Evolutionary conservation across 2,888 invertebrate genomes (phyloP).

Genomic region (Eupeodes latifasciatus): DNA sequence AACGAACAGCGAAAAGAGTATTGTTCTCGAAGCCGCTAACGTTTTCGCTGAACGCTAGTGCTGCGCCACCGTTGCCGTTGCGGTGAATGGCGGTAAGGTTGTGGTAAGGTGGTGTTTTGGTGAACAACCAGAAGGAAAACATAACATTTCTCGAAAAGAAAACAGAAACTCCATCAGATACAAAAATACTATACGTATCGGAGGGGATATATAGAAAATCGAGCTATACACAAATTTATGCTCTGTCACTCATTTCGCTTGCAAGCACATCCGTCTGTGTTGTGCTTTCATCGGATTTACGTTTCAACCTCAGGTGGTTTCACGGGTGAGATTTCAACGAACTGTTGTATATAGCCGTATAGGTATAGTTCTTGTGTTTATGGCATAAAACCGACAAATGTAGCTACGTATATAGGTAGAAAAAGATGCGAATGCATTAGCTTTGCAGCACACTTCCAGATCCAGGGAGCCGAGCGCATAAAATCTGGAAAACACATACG

Average conservation of each 20-base stretch:
- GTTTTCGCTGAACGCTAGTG: conserved; percentile 33
- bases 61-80: background rate
- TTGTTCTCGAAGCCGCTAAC: conserved; percentile 62
- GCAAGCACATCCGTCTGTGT: conserved; percentile 70
- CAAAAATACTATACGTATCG: conserved; percentile 32
- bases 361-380: background rate
- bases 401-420: background rate
- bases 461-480: conserved; percentile 33
- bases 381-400: background rate
- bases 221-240: conserved; percentile 68
- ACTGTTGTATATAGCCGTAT: background rate
- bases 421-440: conserved; percentile 6
- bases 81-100: conserved; percentile 16
- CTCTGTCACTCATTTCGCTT: conserved; percentile 73
- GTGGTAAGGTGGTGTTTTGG: conserved; percentile 8
- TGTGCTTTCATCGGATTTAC: conserved; percentile 63
- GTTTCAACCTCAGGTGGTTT: conserved; percentile 77
- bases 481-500: conserved; percentile 45
- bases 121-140: conserved; percentile 55
- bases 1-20: conserved; percentile 51
- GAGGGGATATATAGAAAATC: conserved; percentile 53
- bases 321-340: conserved; percentile 73
- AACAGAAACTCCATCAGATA: conserved; percentile 56
- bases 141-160: conserved; percentile 66
- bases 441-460: conserved; percentile 57